These are phyloP conservation scores for Lycocorax pyrrhopterus DNA, from an alignment of 2,113 vertebrate genomes.

Conservation along the genomic window DNA sequence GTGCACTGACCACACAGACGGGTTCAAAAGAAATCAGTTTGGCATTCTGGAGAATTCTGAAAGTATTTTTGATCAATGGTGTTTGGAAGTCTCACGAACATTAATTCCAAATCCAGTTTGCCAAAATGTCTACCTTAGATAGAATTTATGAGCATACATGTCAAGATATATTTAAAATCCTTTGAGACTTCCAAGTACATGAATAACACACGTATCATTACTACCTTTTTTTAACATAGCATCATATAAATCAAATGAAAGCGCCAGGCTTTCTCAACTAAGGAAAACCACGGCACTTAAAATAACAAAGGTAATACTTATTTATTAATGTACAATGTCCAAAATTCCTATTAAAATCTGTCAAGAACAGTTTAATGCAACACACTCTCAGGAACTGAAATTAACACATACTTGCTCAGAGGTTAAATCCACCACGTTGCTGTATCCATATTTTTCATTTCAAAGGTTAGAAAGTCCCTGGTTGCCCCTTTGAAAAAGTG, in stretches of 20 bases:
- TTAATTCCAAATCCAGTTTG: slow-evolving; percentile 37
- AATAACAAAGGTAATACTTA: slow-evolving; percentile 49
- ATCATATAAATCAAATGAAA: slow-evolving; percentile 53
- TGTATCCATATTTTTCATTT: background rate
- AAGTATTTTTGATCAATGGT: slow-evolving; percentile 48
- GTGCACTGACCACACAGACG: slow-evolving; percentile 25
- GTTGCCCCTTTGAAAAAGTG: background rate
- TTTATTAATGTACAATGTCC: slow-evolving; percentile 31
- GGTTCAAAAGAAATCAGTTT: slow-evolving; percentile 36
- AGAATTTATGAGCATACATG: slow-evolving; percentile 45
- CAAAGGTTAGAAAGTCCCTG: background rate
- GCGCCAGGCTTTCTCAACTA: background rate
- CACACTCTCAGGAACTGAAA: background rate
- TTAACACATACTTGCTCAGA: background rate
- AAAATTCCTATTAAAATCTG: slow-evolving; percentile 44
- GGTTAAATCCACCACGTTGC: background rate
- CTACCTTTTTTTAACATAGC: slow-evolving; percentile 29
- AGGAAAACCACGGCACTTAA: slow-evolving; percentile 53
- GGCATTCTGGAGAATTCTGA: slow-evolving; percentile 5
- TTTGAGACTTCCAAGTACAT: slow-evolving; percentile 44
- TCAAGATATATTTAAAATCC: slow-evolving; percentile 47
- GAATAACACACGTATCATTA: slow-evolving; percentile 46
- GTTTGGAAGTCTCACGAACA: slow-evolving; percentile 49
- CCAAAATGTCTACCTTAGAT: slow-evolving; percentile 45
- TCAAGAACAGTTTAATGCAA: slow-evolving; percentile 14